These are phyloP conservation scores for Brachyrhaphis roseni DNA, from an alignment of 2,797 vertebrate genomes.

Conservation along the genomic window DNA sequence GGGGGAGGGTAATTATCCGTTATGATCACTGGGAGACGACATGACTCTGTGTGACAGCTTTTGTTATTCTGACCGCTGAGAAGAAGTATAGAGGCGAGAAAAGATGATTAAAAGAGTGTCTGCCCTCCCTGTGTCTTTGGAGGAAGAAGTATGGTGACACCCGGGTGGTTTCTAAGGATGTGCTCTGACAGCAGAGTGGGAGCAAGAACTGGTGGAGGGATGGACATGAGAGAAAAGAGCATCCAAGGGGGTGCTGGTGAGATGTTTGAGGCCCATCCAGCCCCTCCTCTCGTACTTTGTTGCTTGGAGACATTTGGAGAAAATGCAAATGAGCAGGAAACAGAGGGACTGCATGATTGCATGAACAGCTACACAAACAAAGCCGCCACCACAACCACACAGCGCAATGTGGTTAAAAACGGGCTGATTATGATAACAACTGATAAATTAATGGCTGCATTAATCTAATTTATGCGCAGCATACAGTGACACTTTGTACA, in stretches of 20 bases:
- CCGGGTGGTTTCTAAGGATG: slow-evolving; percentile 74
- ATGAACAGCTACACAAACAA: slow-evolving; percentile 75
- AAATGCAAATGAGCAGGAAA: slow-evolving; percentile 76
- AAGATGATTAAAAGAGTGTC: slow-evolving; percentile 78
- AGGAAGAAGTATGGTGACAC: slow-evolving; percentile 76
- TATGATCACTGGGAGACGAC: slow-evolving; percentile 83
- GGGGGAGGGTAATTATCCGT: slow-evolving; percentile 83
- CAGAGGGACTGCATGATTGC: slow-evolving; percentile 66
- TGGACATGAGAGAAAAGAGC: slow-evolving; percentile 65
- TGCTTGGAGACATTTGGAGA: slow-evolving; percentile 75
- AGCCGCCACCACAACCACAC: slow-evolving; percentile 62
- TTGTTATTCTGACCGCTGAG: slow-evolving; percentile 80
- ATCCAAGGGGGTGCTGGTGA: slow-evolving; percentile 58
- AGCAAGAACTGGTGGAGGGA: slow-evolving; percentile 51
- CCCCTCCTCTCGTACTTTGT: slow-evolving; percentile 66
- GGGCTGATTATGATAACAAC: slow-evolving; percentile 77
- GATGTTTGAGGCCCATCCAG: slow-evolving; percentile 66
- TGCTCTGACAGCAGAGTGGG: slow-evolving; percentile 69
- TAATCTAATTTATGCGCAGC: slow-evolving; percentile 76
- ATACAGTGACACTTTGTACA: slow-evolving; percentile 69
- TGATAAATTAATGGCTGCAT: slow-evolving; percentile 78
- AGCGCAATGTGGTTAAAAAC: slow-evolving; percentile 66
- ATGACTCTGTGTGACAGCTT: slow-evolving; percentile 78
- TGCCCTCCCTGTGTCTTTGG: slow-evolving; percentile 79
- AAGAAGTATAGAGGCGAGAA: slow-evolving; percentile 68